A percentile compares a stretch with the other conserved stretches of the same genome.
Evolutionary conservation across 2,888 invertebrate species (phyloP).

Genomic region (Epistrophella euchroma): DNA sequence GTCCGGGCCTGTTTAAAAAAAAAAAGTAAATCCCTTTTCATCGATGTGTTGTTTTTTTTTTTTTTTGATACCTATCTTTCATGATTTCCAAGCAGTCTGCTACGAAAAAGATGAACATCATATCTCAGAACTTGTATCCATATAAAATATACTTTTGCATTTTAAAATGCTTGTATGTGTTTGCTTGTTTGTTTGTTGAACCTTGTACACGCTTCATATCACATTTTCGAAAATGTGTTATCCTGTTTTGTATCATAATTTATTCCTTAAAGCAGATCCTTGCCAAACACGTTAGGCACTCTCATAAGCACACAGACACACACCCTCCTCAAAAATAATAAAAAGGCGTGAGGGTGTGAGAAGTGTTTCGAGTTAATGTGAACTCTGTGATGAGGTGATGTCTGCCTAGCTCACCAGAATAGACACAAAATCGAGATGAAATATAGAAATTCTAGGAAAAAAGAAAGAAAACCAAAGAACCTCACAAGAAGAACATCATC

Average conservation of each 20-base stretch:
- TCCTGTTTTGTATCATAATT: slow-evolving; percentile 69
- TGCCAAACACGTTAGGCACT: slow-evolving; percentile 48
- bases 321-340: slow-evolving; percentile 13
- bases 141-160: slow-evolving; percentile 14
- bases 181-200: slow-evolving; percentile 24
- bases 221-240: slow-evolving; percentile 61
- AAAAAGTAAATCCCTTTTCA: slow-evolving; percentile 18
- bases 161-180: slow-evolving; percentile 27
- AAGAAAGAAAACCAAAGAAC: slow-evolving; percentile 3
- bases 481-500: slow-evolving; percentile 48
- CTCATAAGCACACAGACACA: slow-evolving; percentile 24
- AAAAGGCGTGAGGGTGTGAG: neutral
- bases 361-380: neutral
- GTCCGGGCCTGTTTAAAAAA: neutral
- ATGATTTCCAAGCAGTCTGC: slow-evolving; percentile 19
- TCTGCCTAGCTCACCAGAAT: slow-evolving; percentile 32
- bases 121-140: slow-evolving; percentile 1
- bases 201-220: slow-evolving; percentile 28
- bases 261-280: slow-evolving; percentile 69
- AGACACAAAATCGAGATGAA: slow-evolving; percentile 50
- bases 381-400: neutral
- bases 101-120: slow-evolving; percentile 24
- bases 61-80: neutral
- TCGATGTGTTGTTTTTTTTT: neutral
- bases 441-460: slow-evolving; percentile 36